A percentile compares a stretch with the other conserved stretches of the same genome.
These are phyloP conservation scores for Lacanobia wlatinum DNA, from an alignment of 2,888 invertebrate genomes.

Conservation along the genomic window DNA sequence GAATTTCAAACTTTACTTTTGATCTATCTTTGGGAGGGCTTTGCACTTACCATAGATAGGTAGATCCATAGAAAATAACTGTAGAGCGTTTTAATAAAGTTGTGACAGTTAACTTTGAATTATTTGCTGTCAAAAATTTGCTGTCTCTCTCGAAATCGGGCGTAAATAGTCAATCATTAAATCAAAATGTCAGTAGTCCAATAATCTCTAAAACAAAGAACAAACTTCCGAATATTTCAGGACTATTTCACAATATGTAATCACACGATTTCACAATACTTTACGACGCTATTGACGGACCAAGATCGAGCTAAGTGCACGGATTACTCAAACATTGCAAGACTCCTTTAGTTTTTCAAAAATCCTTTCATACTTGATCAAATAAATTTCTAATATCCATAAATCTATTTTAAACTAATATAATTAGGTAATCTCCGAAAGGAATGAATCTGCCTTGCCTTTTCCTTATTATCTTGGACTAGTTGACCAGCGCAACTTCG, in stretches of 20 bases:
- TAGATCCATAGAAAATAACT: too few species aligned
- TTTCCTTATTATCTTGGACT: too few species aligned
- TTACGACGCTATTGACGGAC: background rate
- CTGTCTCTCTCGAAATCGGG: too few species aligned
- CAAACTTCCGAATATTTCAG: conserved; percentile 16
- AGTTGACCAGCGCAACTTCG: too few species aligned
- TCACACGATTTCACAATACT: conserved; percentile 23
- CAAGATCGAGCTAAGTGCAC: conserved; percentile 12
- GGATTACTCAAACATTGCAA: conserved; percentile 1
- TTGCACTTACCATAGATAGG: too few species aligned
- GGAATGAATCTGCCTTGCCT: too few species aligned
- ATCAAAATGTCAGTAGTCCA: background rate
- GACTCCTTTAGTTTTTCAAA: background rate
- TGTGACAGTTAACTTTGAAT: too few species aligned
- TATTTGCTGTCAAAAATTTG: too few species aligned
- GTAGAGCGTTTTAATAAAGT: too few species aligned
- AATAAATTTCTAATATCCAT: background rate
- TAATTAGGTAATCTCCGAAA: too few species aligned
- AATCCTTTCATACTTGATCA: background rate
- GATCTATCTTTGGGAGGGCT: too few species aligned
- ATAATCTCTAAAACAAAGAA: conserved; percentile 4
- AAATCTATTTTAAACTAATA: background rate
- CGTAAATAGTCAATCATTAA: background rate
- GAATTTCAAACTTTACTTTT: too few species aligned
- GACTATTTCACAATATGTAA: conserved; percentile 17